A percentile compares a stretch with the other conserved stretches of the same genome.
These are phyloP conservation scores for Silurus asotus DNA, from an alignment of 2,113 vertebrate genomes.

Conservation along the genomic window DNA sequence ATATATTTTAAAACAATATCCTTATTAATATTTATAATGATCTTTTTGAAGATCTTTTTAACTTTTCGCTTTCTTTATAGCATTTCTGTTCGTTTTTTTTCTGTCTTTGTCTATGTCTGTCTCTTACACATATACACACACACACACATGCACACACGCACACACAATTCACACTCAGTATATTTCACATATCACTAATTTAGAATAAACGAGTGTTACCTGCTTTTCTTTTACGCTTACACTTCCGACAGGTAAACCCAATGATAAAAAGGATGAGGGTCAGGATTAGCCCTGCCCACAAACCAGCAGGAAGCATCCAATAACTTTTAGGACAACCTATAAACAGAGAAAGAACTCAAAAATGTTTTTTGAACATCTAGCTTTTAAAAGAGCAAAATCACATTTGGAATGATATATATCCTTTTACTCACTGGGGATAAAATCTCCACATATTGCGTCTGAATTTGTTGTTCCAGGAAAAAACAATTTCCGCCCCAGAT, in stretches of 20 bases:
- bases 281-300: constrained; percentile 27
- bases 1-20: neutral
- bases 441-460: constrained; percentile 21
- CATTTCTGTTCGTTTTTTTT: no score
- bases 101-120: neutral
- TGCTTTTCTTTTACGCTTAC: neutral
- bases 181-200: neutral
- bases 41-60: no score
- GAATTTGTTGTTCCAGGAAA: neutral
- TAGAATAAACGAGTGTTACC: neutral
- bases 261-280: neutral
- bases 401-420: neutral
- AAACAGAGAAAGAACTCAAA: neutral
- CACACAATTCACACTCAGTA: neutral
- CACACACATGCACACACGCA: neutral
- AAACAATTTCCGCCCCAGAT: neutral
- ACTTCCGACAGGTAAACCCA: neutral
- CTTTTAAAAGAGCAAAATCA: neutral
- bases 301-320: constrained; percentile 26
- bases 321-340: neutral
- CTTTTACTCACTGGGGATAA: neutral
- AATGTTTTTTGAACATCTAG: neutral
- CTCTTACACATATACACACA: neutral
- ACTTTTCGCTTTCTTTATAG: neutral
- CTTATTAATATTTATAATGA: neutral